Base-by-base conservation (phyloP, 2,797 vertebrate species). In the Sebastes diploproa region DNA sequence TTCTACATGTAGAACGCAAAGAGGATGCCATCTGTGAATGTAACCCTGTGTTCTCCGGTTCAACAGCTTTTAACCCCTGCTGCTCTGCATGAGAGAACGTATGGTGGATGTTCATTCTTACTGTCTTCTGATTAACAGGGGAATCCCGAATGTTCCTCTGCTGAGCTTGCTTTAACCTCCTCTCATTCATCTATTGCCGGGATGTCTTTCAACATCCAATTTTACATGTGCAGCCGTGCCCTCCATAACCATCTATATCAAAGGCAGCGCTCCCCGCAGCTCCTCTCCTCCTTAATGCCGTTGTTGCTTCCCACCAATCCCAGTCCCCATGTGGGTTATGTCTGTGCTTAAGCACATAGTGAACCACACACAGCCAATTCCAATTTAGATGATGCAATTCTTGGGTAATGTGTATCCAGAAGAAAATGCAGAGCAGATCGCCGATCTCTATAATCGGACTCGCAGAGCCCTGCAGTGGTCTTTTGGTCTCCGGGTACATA, bases 151-250 rank as follows among this genome's bases (percentile, higher is more conserved):
- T 11, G 78, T 52, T 75, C 52, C 63, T 81, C 67, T 55, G 79
- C 90, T 81, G 32, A 77, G 63, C 77, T 77, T 46, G 77, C 78
- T 85, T 85, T 91, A 84, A 89, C 87, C 82, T 83, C 83, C 38
- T 3, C 64, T 46, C 67, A 23, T 86, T 92, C 84, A 92, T 90
- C 90, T 77, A 54, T 75, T 74, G 74, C 89, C 18, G 75, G 25
- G 81, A 86, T 88, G 80, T 85, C 89, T 94, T 92, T 94, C 79
- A 93, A 94, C 84, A 90, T 90, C 79, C 89, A 75, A 82, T 91
- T 94, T 90, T 90, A 91, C 89, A 90, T 85, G 84, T 82, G 82
- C 82, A 78, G 79, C 75, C 75, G 11, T 91, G 86, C 73, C 59
- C 88, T 83, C 79, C 80, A 85, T 89, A 92, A 81, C 84, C 69